Evolutionary conservation across 64 coral and sea anemone species (phyloP), one percentile per base, ranked within the genome.

Genomic region (Pocillopora damicornis): DNA sequence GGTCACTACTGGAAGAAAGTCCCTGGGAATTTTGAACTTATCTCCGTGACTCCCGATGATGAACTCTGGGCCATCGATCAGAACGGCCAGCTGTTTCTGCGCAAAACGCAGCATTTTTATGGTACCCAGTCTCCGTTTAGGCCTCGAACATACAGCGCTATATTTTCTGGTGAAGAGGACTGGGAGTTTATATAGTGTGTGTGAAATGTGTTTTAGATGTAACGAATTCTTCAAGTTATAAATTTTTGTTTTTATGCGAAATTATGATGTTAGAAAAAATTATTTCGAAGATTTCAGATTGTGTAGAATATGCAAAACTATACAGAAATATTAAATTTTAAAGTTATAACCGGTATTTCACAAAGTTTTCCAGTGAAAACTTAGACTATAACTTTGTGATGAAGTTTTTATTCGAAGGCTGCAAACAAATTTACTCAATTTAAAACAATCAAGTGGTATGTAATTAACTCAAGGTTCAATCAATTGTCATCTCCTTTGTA

Each of bases 1-100:
- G 97, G 97, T 9, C 87, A 99, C 60, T 99, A 99, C 75, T 99
- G 97, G 97, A 99, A 99, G 60, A 99, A 95, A 65, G 87, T 99
- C 10, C 97, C 93, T 15, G 97, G 97, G 11, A 95, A 95, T 69
- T 99, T 99, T 88, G 93, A 95, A 15, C 83, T 87, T 35, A 95
- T 99, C 63, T 95, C 97, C 7, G 90, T 99, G 25, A 92, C 84
- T 79, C 91, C 89, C 5, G 93, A 94, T 59, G 93, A 88, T 62
- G 90, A 95, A 78, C 73, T 99, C 59, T 99, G 93, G 97, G 93
- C 93, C 58, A 88, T 95, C 69, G 90, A 94, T 92, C 61, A 89
- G 36, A 90, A 89, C 71, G 92, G 93, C 18, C 87, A 99, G 88
- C 79, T 99, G 93, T 99, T 90, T 92, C 86, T 20, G 38, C 97